Evolutionary conservation across 2,113 vertebrate species (phyloP).

Genomic region (Ahaetulla prasina): DNA sequence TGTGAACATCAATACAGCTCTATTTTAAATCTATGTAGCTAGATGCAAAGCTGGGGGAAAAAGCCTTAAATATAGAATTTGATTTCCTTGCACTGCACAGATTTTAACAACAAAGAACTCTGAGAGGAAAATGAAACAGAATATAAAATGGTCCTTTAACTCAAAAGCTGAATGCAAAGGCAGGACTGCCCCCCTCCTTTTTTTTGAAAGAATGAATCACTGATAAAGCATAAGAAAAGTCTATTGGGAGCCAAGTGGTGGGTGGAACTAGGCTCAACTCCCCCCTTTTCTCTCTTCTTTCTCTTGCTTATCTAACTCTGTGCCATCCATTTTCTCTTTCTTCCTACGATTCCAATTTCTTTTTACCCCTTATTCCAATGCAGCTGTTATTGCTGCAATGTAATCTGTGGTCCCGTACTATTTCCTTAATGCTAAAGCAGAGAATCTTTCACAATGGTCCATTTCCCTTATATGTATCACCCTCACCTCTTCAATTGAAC

Average conservation of each 20-base stretch:
- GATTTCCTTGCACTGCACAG: conserved; percentile 1
- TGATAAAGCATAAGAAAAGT: not conserved
- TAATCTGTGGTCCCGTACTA: too few species aligned
- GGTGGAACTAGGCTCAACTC: not conserved
- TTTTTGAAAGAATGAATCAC: not conserved
- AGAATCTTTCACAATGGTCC: not conserved
- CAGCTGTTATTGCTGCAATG: too few species aligned
- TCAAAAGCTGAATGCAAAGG: not conserved
- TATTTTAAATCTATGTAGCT: not conserved
- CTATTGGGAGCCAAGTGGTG: too few species aligned
- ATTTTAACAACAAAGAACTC: not conserved
- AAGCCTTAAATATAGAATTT: not conserved
- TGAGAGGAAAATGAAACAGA: not conserved
- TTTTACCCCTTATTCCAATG: not conserved
- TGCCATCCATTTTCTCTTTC: not conserved
- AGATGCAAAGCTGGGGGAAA: not conserved
- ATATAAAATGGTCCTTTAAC: not conserved
- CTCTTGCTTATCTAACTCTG: not conserved
- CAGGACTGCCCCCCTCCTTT: too few species aligned
- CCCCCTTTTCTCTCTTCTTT: not conserved
- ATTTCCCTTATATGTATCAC: not conserved
- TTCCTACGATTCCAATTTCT: not conserved
- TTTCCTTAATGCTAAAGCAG: not conserved
- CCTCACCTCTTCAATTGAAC: not conserved
- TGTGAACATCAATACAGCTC: not conserved